Conservation (phyloP, 2,797 vertebrate genomes). For the Erethizon dorsatum region DNA sequence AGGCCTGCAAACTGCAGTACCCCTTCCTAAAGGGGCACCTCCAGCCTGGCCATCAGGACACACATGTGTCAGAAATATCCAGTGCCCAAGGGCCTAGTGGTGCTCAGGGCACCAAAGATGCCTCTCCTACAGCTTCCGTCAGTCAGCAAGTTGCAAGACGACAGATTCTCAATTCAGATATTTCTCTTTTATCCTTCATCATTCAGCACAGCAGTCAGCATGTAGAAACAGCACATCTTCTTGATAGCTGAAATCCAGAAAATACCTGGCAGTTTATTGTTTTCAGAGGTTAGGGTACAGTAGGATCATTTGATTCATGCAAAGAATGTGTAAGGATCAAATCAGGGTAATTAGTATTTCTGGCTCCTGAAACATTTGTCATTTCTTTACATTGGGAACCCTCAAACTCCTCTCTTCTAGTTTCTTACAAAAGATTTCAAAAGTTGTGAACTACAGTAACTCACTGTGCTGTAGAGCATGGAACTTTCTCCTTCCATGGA, state of each 20-base stretch:
- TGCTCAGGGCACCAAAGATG: not conserved
- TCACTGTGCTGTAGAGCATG: no score
- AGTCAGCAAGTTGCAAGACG: not conserved
- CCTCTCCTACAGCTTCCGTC: not conserved
- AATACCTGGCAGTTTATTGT: not conserved
- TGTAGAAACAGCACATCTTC: not conserved
- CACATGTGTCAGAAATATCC: not conserved
- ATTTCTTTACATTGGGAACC: not conserved
- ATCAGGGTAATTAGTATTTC: not conserved
- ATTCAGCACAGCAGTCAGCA: not conserved
- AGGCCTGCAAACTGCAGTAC: no score
- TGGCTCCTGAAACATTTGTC: not conserved
- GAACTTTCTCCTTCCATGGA: not conserved
- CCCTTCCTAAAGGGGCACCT: not conserved
- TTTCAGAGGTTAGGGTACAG: not conserved
- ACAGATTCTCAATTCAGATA: not conserved
- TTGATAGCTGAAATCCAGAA: not conserved
- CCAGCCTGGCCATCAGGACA: not conserved
- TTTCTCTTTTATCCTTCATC: not conserved
- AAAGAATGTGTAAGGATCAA: not conserved
- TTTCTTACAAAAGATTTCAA: not conserved
- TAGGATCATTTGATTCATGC: not conserved
- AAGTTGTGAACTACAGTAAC: not conserved
- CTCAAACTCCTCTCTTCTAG: not conserved
- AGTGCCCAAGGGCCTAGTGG: rapidly evolving